Evolutionary conservation across 2,888 invertebrate species (phyloP).

Genomic region (Nomada flava): DNA sequence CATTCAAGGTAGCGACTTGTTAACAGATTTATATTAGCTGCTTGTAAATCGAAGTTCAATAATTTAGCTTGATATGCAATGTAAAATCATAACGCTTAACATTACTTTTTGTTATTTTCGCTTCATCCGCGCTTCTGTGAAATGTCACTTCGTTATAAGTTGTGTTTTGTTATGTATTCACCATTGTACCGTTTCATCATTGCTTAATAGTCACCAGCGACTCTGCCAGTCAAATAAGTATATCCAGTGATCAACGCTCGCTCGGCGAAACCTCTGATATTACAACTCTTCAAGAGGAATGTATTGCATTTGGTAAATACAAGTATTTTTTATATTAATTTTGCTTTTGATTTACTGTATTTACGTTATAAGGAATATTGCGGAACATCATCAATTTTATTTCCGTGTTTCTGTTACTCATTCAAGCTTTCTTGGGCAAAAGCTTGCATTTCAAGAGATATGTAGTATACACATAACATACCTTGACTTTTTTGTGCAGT

Average conservation of each 20-base stretch:
- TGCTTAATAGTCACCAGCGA: constrained; percentile 84
- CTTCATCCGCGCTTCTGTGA: constrained; percentile 78
- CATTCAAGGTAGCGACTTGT: constrained; percentile 42
- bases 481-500: neutral
- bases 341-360: constrained; percentile 44
- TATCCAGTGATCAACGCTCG: constrained; percentile 84
- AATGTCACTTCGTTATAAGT: constrained; percentile 75
- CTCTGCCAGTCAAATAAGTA: constrained; percentile 84
- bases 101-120: constrained; percentile 67
- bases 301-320: constrained; percentile 83
- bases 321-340: constrained; percentile 65
- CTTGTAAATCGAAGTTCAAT: constrained; percentile 46
- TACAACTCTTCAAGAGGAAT: constrained; percentile 83
- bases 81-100: constrained; percentile 63
- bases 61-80: constrained; percentile 52
- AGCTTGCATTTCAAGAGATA: constrained; percentile 47
- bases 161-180: constrained; percentile 80
- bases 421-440: constrained; percentile 39
- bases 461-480: constrained; percentile 10
- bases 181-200: constrained; percentile 81
- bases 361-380: constrained; percentile 33
- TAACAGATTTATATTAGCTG: constrained; percentile 38
- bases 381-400: constrained; percentile 54
- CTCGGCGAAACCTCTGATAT: constrained; percentile 83
- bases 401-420: constrained; percentile 46